Evolutionary conservation across 2,888 invertebrate genomes (phyloP).

Genomic region (Drosophila mulleri): DNA sequence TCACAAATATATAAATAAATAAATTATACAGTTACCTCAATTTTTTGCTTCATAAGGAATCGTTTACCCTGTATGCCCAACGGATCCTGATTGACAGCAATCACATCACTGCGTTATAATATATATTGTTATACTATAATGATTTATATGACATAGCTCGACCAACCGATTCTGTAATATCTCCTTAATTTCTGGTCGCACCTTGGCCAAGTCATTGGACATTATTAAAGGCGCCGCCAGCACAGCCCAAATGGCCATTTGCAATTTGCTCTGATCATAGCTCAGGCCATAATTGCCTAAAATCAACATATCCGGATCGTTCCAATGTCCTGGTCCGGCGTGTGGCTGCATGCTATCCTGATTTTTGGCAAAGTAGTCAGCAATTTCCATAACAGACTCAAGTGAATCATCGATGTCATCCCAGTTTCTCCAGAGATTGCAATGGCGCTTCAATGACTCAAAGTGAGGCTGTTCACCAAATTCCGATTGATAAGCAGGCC

Average conservation of each 20-base stretch:
- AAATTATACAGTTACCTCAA: conserved; percentile 72
- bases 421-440: conserved; percentile 90
- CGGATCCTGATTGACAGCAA: conserved; percentile 89
- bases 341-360: conserved; percentile 87
- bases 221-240: conserved; percentile 90
- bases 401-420: conserved; percentile 89
- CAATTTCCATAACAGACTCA: conserved; percentile 86
- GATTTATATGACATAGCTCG: too few species aligned
- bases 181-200: conserved; percentile 87
- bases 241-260: conserved; percentile 91
- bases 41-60: conserved; percentile 83
- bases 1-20: neutral
- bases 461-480: conserved; percentile 86
- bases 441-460: conserved; percentile 86
- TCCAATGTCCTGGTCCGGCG: conserved; percentile 90
- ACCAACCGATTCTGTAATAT: conserved; percentile 88
- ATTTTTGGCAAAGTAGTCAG: conserved; percentile 87
- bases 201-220: conserved; percentile 89
- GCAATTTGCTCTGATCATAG: conserved; percentile 88
- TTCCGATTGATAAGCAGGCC: conserved; percentile 90
- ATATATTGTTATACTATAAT: neutral
- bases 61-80: conserved; percentile 88
- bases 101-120: conserved; percentile 83
- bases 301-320: conserved; percentile 89
- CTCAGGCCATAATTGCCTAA: conserved; percentile 89